These are phyloP conservation scores for Gallinago nigripennis DNA, from an alignment of 2,797 vertebrate genomes.

Conservation along the genomic window DNA sequence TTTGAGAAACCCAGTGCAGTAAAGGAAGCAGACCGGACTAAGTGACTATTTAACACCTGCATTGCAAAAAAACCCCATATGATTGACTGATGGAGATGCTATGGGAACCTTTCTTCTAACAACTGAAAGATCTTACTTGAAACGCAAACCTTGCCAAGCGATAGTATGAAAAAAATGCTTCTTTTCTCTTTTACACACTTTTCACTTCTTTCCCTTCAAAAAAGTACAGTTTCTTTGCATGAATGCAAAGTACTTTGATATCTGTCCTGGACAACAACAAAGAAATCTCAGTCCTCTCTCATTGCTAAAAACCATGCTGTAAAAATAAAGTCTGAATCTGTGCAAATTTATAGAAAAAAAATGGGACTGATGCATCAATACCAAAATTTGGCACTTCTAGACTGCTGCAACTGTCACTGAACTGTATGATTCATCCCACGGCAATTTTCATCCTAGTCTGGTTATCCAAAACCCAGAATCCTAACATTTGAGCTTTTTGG, in stretches of 20 bases:
- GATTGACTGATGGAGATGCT: not conserved
- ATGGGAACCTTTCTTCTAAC: not conserved
- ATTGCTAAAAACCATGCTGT: not conserved
- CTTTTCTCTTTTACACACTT: not conserved
- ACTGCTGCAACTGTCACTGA: not conserved
- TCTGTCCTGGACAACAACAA: not conserved
- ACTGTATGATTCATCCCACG: not conserved
- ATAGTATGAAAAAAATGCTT: not conserved
- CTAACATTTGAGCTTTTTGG: not conserved
- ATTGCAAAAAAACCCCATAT: not conserved
- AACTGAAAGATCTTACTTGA: not conserved
- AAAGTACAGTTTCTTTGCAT: not conserved
- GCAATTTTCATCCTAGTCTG: not conserved
- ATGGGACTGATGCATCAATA: not conserved
- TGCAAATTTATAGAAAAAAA: not conserved
- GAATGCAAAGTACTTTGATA: not conserved
- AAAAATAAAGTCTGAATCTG: not conserved
- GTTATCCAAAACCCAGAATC: not conserved
- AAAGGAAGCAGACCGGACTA: not conserved
- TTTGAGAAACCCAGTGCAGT: not conserved
- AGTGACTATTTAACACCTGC: not conserved
- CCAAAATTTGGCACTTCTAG: not conserved
- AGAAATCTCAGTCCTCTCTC: not conserved
- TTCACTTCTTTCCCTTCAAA: not conserved
- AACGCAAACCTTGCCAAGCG: not conserved